phyloP scores from a whole-genome alignment of 2,113 vertebrate genomes.

The Noturus placidus region DNA sequence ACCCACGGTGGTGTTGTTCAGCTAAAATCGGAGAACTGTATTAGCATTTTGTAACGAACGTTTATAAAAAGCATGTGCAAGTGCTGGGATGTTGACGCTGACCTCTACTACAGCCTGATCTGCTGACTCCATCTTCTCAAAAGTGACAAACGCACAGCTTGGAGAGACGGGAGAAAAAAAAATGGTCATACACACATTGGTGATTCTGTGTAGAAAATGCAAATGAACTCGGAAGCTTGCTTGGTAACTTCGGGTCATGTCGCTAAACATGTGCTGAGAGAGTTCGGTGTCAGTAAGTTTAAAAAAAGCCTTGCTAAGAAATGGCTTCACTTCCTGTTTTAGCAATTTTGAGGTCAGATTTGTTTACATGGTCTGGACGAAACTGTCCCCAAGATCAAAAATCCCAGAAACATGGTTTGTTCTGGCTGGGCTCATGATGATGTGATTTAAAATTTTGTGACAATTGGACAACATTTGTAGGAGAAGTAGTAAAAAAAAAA shows the following conservation, averaged over 20 bases:
- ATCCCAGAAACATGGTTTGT: too few species aligned
- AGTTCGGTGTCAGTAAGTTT: too few species aligned
- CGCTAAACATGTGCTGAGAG: too few species aligned
- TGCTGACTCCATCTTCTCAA: constrained; percentile 91
- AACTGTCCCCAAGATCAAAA: too few species aligned
- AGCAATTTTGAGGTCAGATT: neutral
- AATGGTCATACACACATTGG: neutral
- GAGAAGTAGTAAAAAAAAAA: neutral
- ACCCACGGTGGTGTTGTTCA: constrained; percentile 80
- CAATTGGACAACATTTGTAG: too few species aligned
- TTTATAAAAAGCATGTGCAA: too few species aligned
- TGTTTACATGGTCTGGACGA: neutral
- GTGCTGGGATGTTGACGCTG: constrained; percentile 20
- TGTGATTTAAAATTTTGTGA: too few species aligned
- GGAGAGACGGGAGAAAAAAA: constrained; percentile 26
- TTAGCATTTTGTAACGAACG: neutral
- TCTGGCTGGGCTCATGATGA: too few species aligned
- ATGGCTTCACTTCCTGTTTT: neutral
- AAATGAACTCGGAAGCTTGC: neutral
- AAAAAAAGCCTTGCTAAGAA: neutral
- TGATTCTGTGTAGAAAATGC: neutral
- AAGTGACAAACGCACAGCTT: constrained; percentile 91
- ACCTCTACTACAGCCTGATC: constrained; percentile 90
- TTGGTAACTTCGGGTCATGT: too few species aligned
- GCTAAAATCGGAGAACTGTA: constrained; percentile 57